Conservation (phyloP, 2,888 invertebrate species). For the Himalopsyche anomala region DNA sequence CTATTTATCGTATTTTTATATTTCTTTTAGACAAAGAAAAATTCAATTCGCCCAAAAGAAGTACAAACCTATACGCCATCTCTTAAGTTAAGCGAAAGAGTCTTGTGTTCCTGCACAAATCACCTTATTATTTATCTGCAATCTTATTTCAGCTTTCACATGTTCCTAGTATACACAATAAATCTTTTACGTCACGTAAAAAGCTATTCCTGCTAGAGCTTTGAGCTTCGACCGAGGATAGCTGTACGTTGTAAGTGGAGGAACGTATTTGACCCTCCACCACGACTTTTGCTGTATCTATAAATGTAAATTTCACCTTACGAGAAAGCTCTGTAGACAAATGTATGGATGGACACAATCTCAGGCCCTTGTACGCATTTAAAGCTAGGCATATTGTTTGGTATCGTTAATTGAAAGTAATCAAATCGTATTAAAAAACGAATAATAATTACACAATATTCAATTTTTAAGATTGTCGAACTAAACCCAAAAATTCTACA, state of each 20-base stretch:
- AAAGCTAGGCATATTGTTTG: too few relatives aligned
- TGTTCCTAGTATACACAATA: constrained; percentile 37
- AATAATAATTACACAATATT: too few relatives aligned
- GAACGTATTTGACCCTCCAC: constrained; percentile 40
- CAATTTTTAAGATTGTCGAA: too few relatives aligned
- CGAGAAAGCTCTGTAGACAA: constrained; percentile 24
- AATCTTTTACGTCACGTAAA: constrained; percentile 42
- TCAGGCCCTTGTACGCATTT: background rate
- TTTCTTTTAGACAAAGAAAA: too few relatives aligned
- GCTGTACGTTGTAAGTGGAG: constrained; percentile 31
- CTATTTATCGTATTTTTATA: too few relatives aligned
- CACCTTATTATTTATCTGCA: constrained; percentile 42
- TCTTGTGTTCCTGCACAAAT: constrained; percentile 5
- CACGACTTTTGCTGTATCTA: constrained; percentile 44
- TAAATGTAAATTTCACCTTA: constrained; percentile 64
- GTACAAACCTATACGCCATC: background rate
- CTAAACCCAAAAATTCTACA: too few relatives aligned
- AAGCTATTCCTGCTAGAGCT: constrained; percentile 39
- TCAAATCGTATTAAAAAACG: too few relatives aligned
- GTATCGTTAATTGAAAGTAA: too few relatives aligned
- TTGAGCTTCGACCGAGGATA: constrained; percentile 35
- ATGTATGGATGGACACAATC: background rate
- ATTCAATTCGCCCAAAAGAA: background rate
- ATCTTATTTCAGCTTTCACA: constrained; percentile 43
- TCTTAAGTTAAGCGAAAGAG: constrained; percentile 18